Base-by-base conservation (phyloP, 2,797 vertebrate species). In the Melanotaenia nigrans region DNA sequence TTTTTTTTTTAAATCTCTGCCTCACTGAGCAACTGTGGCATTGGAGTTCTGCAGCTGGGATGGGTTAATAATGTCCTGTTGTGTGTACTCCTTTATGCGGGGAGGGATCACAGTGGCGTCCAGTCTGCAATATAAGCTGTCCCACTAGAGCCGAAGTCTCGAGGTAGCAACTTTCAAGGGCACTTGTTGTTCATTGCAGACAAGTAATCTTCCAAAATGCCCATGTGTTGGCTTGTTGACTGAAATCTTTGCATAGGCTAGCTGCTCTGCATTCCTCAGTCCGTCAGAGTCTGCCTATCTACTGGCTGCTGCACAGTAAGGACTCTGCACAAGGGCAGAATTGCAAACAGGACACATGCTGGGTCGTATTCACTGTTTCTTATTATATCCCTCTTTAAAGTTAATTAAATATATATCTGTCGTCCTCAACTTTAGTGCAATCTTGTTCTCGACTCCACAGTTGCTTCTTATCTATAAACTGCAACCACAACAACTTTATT, bases 101-200 rank as follows among this genome's bases (percentile, higher is more conserved):
- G 76, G 74, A 77, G 72, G 84, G 81, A 84, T 86, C 80, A 80
- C 74, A 69, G 78, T 82, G 90, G 86, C 82, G 62, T 89, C 81
- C 61, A 78, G 86, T 80, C 75, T 78, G 72, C 53, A 65, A 49
- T 49, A 64, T 70, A 78, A 61, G 83, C 75, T 35, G 66, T 71
- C 78, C 79, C 64, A 1, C 68, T 61, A 65, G 81, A 84, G 84
- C 66, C 68, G 0, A 22, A 77, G 79, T 79, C 83, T 84, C 71
- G 65, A 72, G 76, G 75, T 69, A 83, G 77, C 56, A 61, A 69
- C 73, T 81, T 85, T 90, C 82, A 85, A 85, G 83, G 79, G 67
- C 89, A 89, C 80, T 93, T 93, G 93, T 91, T 92, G 90, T 90
- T 90, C 72, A n/a, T 54, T 62, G 58, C 63, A 38, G 68, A 67